Conservation (phyloP, 2,888 invertebrate species). For the Papilio demoleus region DNA sequence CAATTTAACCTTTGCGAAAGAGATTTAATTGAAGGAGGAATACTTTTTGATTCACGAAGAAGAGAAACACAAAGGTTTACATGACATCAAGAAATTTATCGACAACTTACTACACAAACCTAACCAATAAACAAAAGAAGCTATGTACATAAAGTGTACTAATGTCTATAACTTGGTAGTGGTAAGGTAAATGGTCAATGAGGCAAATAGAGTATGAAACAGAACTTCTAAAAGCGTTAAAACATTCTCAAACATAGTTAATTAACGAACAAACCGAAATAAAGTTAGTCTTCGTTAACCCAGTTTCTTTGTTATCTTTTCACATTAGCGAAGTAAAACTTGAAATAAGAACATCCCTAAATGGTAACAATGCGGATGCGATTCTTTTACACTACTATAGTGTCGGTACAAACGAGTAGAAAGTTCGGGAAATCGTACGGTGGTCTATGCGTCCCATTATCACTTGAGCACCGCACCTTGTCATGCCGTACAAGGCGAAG, state of each 20-base stretch:
- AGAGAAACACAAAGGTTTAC: no score
- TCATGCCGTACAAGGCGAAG: constrained; percentile 61
- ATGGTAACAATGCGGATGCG: constrained; percentile 31
- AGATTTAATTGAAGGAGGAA: background rate
- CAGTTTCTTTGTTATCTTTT: constrained; percentile 42
- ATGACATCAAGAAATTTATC: background rate
- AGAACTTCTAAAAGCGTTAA: constrained; percentile 15
- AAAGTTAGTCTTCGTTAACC: constrained; percentile 52
- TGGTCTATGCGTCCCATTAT: constrained; percentile 50
- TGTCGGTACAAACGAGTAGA: constrained; percentile 55
- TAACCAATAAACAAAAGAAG: background rate
- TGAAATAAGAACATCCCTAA: constrained; percentile 30
- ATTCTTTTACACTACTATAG: constrained; percentile 17
- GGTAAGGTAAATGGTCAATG: background rate
- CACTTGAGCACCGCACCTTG: constrained; percentile 55
- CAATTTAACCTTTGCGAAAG: background rate
- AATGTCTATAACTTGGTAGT: background rate
- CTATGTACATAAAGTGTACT: background rate
- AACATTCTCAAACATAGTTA: constrained; percentile 17
- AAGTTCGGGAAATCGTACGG: constrained; percentile 62
- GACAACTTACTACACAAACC: background rate
- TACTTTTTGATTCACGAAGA: no score
- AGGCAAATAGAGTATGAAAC: constrained; percentile 3
- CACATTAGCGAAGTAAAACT: constrained; percentile 32
- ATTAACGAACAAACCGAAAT: constrained; percentile 40